These are phyloP conservation scores for Megalops cyprinoides DNA, from an alignment of 2,797 vertebrate species.

Conservation along the genomic window DNA sequence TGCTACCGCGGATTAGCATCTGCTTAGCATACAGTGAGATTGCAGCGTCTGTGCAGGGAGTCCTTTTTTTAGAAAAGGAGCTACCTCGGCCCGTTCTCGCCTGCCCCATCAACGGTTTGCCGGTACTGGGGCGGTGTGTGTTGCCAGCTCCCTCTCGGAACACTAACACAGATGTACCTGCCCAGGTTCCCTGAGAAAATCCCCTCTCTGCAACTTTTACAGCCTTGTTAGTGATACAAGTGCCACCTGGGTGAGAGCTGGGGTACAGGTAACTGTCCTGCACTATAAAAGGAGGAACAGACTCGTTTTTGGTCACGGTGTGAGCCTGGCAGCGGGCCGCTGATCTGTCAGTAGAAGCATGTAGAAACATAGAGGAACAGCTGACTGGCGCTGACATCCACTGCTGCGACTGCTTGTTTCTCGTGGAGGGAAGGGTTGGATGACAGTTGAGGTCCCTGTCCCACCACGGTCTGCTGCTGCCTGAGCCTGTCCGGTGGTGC, in stretches of 20 bases:
- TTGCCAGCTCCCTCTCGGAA: conserved; percentile 41
- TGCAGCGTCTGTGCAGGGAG: neutral
- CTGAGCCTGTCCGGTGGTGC: too few relatives aligned
- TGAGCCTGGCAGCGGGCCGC: conserved; percentile 12
- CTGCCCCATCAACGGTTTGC: conserved; percentile 46
- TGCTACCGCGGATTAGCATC: conserved; percentile 51
- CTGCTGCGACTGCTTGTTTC: conserved; percentile 34
- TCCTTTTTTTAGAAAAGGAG: neutral
- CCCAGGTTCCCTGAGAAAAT: neutral
- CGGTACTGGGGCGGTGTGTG: conserved; percentile 62
- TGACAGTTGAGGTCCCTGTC: neutral
- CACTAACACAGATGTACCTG: neutral
- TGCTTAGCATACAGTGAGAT: conserved; percentile 22
- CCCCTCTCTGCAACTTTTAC: neutral
- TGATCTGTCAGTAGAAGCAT: too few relatives aligned
- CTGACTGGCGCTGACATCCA: neutral
- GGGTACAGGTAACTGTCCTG: conserved; percentile 26
- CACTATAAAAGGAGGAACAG: conserved; percentile 33
- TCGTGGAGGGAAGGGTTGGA: neutral
- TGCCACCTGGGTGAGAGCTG: conserved; percentile 33
- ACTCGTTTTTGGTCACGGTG: conserved; percentile 38
- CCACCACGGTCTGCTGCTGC: neutral
- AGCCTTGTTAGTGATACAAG: neutral
- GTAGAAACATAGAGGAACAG: too few relatives aligned
- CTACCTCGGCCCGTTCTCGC: neutral